Evolutionary conservation across 1,140 invertebrate genomes (phyloP).

Genomic region (Lethocerus indicus): DNA sequence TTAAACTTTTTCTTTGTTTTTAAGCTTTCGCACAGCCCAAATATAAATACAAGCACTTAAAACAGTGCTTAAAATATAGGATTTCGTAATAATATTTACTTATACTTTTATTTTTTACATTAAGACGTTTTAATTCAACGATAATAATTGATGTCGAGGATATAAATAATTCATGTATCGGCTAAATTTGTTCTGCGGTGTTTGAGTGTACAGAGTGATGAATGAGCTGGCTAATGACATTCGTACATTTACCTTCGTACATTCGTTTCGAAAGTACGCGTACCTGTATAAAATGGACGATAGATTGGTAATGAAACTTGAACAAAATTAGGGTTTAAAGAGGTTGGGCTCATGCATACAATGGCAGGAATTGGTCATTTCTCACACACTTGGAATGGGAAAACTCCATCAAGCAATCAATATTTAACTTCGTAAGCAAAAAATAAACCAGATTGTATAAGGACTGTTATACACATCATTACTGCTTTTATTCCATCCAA

Average conservation of each 20-base stretch:
- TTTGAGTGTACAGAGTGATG: conserved; percentile 14
- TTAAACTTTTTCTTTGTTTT: conserved; percentile 18
- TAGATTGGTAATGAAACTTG: background rate
- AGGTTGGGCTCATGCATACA: conserved; percentile 13
- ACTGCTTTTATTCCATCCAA: no score
- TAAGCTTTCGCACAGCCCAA: conserved; percentile 22
- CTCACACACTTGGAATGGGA: conserved; percentile 11
- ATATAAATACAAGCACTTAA: conserved; percentile 23
- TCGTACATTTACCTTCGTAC: no score
- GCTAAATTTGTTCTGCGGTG: conserved; percentile 14
- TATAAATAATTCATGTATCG: conserved; percentile 16
- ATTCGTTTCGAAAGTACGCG: no score
- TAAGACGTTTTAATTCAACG: conserved; percentile 15
- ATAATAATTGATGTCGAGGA: conserved; percentile 17
- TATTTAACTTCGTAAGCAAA: conserved; percentile 1
- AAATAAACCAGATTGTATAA: conserved; percentile 10
- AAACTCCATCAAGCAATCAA: conserved; percentile 7
- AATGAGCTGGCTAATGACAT: conserved; percentile 10
- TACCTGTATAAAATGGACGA: background rate
- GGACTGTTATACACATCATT: conserved; percentile 13
- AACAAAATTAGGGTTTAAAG: no score
- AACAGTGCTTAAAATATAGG: conserved; percentile 22
- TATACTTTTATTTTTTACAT: conserved; percentile 13
- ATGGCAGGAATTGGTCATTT: conserved; percentile 12
- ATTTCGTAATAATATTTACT: conserved; percentile 16